Base-by-base conservation (phyloP, 2,888 invertebrate genomes). In the Apamea sordens region DNA sequence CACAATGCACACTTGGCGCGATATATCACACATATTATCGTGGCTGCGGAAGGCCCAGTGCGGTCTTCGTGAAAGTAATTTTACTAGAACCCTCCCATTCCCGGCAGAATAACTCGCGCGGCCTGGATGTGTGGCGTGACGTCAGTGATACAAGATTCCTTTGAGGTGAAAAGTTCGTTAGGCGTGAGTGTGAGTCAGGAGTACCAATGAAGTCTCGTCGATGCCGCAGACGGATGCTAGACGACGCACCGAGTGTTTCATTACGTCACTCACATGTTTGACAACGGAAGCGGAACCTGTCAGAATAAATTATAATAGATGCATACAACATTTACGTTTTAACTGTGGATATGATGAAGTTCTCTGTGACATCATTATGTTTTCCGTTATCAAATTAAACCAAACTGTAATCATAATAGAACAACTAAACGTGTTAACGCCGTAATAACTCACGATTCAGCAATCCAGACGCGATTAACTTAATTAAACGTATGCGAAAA, bases 1-100 rank as follows among this genome's bases (percentile, higher is more conserved):
- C 92, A 94, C 93, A 94, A 93, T 93, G 91, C 91, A 90, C 86
- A 91, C 90, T 91, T 83, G 87, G 83, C 86, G 91, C 92, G 86
- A 94, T 95, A 93, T 94, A 94, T 95, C 94, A 94, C 89, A 90
- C 87, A 91, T 91, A 93, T 92, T 94, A 94, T 94, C 91, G 91
- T 89, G 88, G 88, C 84, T 88, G 91, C 84, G 87, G 90, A 87
- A 90, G 88, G 92, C 88, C 87, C 86, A 89, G 83, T 79, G 81
- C 80, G 86, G 87, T 89, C 89, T 89, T 88, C 88, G 80, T 86
- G 86, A 91, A 94, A 93, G 92, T 93, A 92, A 93, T 94, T 94
- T 93, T 87, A 90, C 84, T 89, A 89, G 89, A 89, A 86, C 89
- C 89, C 85, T 77, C 83, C 77, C 86, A 88, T 90, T 91, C 90